Evolutionary conservation across 2,113 vertebrate genomes (phyloP), one percentile per base, ranked within the genome.

Genomic region (Pithys albifrons): DNA sequence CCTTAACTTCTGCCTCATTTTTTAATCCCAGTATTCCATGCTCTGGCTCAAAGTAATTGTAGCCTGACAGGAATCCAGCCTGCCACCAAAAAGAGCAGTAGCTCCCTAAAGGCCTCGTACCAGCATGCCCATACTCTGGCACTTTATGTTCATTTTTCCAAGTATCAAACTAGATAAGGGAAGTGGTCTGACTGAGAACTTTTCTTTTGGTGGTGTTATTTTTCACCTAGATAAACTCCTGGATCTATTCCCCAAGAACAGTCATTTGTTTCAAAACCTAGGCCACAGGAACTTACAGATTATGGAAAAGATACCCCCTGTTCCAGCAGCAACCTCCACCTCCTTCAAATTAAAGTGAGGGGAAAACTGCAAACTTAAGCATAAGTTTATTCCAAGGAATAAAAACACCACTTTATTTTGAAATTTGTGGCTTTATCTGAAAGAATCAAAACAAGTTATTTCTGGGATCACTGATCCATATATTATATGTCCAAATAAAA

Each of bases 1-100:
- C 28, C 58, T 85, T 69, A 45, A 39, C 52, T 93, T 91, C 77
- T 91, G 41, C n/a, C 35, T 66, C 41, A 20, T 66, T 91, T 81
- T 69, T 24, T 25, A 52, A 83, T 19, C 22, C 3, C 20, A 85
- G 0, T 48, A 87, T 45, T 79, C 55, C 66, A 78, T 2, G 2
- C 9, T 83, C 19, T 74, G 29, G 48, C 45, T 59, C 45, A 67
- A 87, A 89, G 28, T 51, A 73, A 29, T 4, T 14, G 43, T 43
- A 59, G 49, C 10, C 15, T 19, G 24, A 4, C 14, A 67, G 0
- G 15, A 91, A 77, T 20, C 58, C 15, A 86, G 41, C 28, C n/a
- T 58, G 37, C 8, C 43, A 35, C 37, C 37, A 59, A 27, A 67
- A 51, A 39, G 10, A 51, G 51, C 23, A 67, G 33, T 9, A 62